These are phyloP conservation scores for Spodoptera littoralis DNA, from an alignment of 2,888 invertebrate species.

Conservation along the genomic window DNA sequence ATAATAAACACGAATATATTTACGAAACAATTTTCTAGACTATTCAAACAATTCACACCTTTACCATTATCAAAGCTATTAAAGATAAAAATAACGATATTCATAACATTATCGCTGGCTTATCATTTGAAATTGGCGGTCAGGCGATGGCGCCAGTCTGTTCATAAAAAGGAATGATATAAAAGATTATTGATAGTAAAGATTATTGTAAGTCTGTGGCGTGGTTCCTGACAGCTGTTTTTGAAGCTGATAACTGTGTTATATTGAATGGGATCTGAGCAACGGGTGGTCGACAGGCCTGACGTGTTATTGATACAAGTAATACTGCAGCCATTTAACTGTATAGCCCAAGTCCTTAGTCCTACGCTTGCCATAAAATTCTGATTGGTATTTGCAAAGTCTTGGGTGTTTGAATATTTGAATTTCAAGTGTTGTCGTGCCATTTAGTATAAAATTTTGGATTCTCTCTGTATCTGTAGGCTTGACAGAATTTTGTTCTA, in stretches of 20 bases:
- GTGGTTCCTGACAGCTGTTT: conserved; percentile 37
- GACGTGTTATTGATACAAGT: conserved; percentile 25
- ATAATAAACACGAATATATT: no score
- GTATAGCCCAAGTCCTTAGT: conserved; percentile 16
- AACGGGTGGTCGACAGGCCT: conserved; percentile 31
- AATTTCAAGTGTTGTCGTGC: conserved; percentile 12
- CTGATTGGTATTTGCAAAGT: conserved; percentile 32
- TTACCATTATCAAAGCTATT: conserved; percentile 54
- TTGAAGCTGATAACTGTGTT: conserved; percentile 43
- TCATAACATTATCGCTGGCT: conserved; percentile 57
- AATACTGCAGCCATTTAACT: conserved; percentile 29
- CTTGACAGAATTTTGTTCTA: no score
- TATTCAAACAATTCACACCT: conserved; percentile 19
- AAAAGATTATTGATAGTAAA: conserved; percentile 48
- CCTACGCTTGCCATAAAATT: conserved; percentile 36
- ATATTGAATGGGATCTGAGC: conserved; percentile 28
- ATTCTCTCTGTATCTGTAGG: no score
- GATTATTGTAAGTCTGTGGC: conserved; percentile 45
- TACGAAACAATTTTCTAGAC: conserved; percentile 10
- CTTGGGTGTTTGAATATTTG: conserved; percentile 29
- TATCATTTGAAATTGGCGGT: conserved; percentile 68
- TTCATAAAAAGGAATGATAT: conserved; percentile 45
- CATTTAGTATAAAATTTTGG: no score
- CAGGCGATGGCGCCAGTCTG: conserved; percentile 75
- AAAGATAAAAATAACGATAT: conserved; percentile 59